Conservation (phyloP, 1,140 invertebrate species). For the Sminthurides bifidus region DNA sequence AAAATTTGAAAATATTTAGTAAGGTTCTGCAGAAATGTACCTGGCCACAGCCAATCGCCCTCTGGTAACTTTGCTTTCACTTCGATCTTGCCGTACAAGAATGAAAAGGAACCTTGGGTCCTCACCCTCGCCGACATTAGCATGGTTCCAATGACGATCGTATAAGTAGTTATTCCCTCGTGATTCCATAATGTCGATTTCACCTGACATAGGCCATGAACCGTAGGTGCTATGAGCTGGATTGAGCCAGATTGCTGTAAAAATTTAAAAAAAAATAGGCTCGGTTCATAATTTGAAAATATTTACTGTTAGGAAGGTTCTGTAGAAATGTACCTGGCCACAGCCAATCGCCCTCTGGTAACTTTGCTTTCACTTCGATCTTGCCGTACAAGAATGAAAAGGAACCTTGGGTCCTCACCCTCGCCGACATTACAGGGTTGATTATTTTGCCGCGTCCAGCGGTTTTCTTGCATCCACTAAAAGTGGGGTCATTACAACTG, state of each 20-base stretch:
- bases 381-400: slow-evolving; percentile 59
- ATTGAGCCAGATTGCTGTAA: neutral
- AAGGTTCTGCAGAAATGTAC: no score
- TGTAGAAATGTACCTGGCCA: slow-evolving; percentile 53
- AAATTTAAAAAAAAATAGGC: no score
- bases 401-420: slow-evolving; percentile 51
- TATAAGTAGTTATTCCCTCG: slow-evolving; percentile 29
- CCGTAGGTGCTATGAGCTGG: slow-evolving; percentile 37
- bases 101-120: slow-evolving; percentile 53
- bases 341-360: slow-evolving; percentile 64
- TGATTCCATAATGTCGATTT: slow-evolving; percentile 33
- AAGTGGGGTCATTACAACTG: neutral
- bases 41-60: slow-evolving; percentile 68
- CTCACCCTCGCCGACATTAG: slow-evolving; percentile 49
- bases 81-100: slow-evolving; percentile 59
- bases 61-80: slow-evolving; percentile 59
- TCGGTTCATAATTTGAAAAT: no score
- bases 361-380: slow-evolving; percentile 60
- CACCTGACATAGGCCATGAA: slow-evolving; percentile 42
- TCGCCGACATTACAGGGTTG: slow-evolving; percentile 42
- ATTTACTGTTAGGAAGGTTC: no score
- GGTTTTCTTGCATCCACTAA: neutral
- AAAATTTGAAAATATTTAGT: no score
- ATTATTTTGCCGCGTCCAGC: neutral
- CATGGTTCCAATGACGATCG: neutral